Percentiles rank a stretch among this genome's conserved stretches.
phyloP scores from a whole-genome alignment of 2,888 invertebrate genomes.

The Aromia moschata region DNA sequence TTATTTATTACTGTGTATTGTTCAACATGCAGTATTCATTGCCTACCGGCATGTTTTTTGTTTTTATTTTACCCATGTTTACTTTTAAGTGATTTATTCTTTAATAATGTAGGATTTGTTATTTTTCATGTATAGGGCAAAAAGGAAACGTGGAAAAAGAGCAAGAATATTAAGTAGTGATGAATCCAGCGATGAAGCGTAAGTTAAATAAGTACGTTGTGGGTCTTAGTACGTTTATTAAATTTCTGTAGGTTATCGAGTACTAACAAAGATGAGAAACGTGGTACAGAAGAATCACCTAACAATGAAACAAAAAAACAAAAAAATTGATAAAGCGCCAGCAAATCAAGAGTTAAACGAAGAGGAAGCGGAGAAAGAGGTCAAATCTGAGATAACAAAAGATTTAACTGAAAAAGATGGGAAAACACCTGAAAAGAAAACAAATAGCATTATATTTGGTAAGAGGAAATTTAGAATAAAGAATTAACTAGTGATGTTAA shows the following conservation, averaged over 20 bases:
- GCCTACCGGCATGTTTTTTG: too few relatives aligned
- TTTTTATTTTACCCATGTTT: too few relatives aligned
- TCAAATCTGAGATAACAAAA: too few relatives aligned
- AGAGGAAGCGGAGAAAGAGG: constrained; percentile 9
- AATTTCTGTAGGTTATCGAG: background rate
- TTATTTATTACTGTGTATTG: too few relatives aligned
- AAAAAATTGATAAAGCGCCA: constrained; percentile 7
- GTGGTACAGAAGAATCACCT: constrained; percentile 12
- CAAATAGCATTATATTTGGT: constrained; percentile 32
- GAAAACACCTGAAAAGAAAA: constrained; percentile 22
- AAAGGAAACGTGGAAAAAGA: constrained; percentile 28
- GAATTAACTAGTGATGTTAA: too few relatives aligned
- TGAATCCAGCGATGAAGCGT: constrained; percentile 40
- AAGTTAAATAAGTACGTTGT: constrained; percentile 19
- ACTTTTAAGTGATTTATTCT: too few relatives aligned
- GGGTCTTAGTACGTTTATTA: background rate
- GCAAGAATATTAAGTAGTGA: constrained; percentile 42
- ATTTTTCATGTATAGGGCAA: constrained; percentile 8
- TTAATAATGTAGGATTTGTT: too few relatives aligned
- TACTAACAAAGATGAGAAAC: too few relatives aligned
- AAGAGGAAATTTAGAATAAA: too few relatives aligned
- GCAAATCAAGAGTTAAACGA: constrained; percentile 7
- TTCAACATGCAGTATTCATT: too few relatives aligned
- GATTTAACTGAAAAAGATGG: constrained; percentile 12
- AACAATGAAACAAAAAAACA: constrained; percentile 8